Base-by-base conservation (phyloP, 2,888 invertebrate genomes). In the Dioctria linearis region DNA sequence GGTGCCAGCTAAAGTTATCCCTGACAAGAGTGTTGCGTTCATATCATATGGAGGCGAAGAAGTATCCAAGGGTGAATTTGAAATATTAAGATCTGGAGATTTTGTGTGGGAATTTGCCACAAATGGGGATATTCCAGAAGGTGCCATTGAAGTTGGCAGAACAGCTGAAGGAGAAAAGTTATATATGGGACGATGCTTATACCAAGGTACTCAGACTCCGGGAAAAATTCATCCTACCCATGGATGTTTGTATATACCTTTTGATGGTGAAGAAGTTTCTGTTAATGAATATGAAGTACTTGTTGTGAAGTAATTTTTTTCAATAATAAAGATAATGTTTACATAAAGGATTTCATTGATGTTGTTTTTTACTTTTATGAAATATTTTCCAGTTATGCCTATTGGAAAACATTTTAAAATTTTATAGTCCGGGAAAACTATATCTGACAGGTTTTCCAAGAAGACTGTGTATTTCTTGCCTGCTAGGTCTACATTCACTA, bases 161-260 rank as follows among this genome's bases (percentile, higher is more conserved):
- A 93, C 92, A 0, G 87, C 89, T 66, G 92, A 92, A 82, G 94
- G 94, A 8, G 94, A 94, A 88, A 90, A 91, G 49, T 89, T 94
- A 54, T 94, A 92, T 89, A 91, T 91, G 82, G 94, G 94, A 6
- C 91, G 94, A 82, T 93, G 93, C 78, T 90, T 91, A 51, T 92
- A 93, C 83, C 91, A 93, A 83, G 94, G 93, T 9, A 91, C 93
- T 84, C 90, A 93, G 82, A 93, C 93, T 9, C 90, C 94, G 81
- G 94, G 94, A 86, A 94, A 94, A 91, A 93, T 94, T 25, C 91
- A 91, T 82, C 89, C 90, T 2, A 90, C 89, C 6, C 90, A 91
- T 80, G 88, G 90, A 25, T 89, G 88, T 79, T 84, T 90, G 11
- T 91, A 91, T 82, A 88, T 90, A 76, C 90, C 90, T 3, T 91